A percentile compares a stretch with the other conserved stretches of the same genome.
Conservation (phyloP, 2,113 vertebrate genomes). For the Osmerus mordax region DNA sequence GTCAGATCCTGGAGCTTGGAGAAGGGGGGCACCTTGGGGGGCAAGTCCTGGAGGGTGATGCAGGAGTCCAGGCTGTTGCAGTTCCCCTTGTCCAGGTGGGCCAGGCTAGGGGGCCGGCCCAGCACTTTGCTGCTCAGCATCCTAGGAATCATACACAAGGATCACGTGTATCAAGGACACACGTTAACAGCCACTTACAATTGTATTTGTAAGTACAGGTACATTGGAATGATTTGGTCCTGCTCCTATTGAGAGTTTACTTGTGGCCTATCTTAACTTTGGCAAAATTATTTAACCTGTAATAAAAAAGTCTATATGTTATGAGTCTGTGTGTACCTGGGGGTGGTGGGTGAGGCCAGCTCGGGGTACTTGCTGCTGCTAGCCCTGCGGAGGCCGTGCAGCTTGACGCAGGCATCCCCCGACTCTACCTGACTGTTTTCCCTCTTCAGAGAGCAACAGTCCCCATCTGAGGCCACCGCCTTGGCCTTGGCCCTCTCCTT, state of each 20-base stretch:
- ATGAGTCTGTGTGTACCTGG: conserved; percentile 73
- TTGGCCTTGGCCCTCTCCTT: conserved; percentile 96
- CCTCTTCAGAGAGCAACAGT: conserved; percentile 67
- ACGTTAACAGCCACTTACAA: too few relatives aligned
- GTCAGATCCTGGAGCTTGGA: conserved; percentile 86
- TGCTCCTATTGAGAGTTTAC: not conserved
- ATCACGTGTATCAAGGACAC: not conserved
- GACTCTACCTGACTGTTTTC: conserved; percentile 65
- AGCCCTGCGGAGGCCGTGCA: conserved; percentile 76
- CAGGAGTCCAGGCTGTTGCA: conserved; percentile 93
- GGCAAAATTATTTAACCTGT: too few relatives aligned
- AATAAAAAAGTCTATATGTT: not conserved
- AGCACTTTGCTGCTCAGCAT: conserved; percentile 83
- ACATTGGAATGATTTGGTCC: not conserved
- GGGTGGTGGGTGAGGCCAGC: conserved; percentile 84
- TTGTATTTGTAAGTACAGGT: not conserved
- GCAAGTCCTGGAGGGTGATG: conserved; percentile 76
- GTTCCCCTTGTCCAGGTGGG: conserved; percentile 92
- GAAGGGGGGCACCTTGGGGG: conserved; percentile 72
- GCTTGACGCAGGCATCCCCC: conserved; percentile 78
- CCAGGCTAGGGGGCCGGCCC: conserved; percentile 83
- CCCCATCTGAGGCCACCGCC: conserved; percentile 83
- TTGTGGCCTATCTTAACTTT: too few relatives aligned
- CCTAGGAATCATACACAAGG: conserved; percentile 56
- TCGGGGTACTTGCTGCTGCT: conserved; percentile 81